Evolutionary conservation across 2,797 vertebrate species (phyloP).

Genomic region (Sebastolobus alascanus): DNA sequence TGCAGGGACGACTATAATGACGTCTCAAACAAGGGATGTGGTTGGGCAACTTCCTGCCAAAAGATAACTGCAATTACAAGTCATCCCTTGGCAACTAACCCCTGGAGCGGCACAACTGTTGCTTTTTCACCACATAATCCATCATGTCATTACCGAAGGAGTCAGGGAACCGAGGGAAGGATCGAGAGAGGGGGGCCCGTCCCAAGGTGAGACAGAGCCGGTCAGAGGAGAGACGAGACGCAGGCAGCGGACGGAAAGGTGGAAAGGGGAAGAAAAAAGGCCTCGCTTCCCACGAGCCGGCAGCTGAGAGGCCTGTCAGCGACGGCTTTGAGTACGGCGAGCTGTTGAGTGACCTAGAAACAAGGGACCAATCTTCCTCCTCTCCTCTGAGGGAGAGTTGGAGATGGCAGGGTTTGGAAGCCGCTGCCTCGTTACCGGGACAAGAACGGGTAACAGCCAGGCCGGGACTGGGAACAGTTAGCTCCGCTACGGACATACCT

Average conservation of each 20-base stretch:
- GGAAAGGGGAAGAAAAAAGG: conserved; percentile 85
- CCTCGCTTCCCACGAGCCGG: conserved; percentile 60
- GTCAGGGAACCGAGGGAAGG: conserved; percentile 83
- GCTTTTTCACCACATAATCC: conserved; percentile 37
- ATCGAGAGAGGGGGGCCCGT: conserved; percentile 85
- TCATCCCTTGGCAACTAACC: conserved; percentile 20
- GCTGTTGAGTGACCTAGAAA: conserved; percentile 76
- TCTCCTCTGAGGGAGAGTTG: conserved; percentile 74
- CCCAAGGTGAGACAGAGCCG: conserved; percentile 88
- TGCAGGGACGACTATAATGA: conserved; percentile 26
- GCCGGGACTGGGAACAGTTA: conserved; percentile 44
- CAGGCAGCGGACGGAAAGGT: conserved; percentile 73
- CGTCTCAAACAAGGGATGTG: conserved; percentile 28
- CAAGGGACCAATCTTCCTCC: conserved; percentile 69
- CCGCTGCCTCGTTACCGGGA: conserved; percentile 55
- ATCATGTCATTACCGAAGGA: conserved; percentile 84
- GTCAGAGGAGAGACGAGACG: conserved; percentile 85
- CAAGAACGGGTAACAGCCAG: conserved; percentile 62
- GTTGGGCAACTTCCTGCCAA: conserved; percentile 39
- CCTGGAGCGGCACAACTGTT: conserved; percentile 27
- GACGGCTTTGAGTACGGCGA: conserved; percentile 88
- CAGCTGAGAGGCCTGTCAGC: conserved; percentile 82
- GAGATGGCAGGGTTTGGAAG: conserved; percentile 77
- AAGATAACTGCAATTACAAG: conserved; percentile 39
- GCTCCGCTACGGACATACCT: conserved; percentile 58